Evolutionary conservation across 2,113 vertebrate genomes (phyloP), one percentile per base, ranked within the genome.

Genomic region (Otolemur garnettii): DNA sequence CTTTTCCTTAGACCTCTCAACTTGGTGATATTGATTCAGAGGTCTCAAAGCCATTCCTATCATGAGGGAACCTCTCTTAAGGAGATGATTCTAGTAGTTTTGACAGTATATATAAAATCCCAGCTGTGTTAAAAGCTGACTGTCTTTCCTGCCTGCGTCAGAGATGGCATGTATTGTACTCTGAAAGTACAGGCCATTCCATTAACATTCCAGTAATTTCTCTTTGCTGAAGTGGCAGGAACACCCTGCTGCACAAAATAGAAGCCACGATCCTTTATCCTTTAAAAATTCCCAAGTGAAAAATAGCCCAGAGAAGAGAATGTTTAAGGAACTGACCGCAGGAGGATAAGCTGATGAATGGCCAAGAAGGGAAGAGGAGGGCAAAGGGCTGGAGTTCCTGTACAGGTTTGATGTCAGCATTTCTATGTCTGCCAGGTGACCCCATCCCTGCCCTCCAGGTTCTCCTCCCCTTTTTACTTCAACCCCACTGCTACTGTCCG

Each of bases 1-100:
- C 33, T 93, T 84, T 59, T 91, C 57, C 68, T 96, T 84, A 62
- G 33, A 84, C 28, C 7, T 88, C 35, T 87, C 26, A 42, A 93
- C n/a, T 79, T 50, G 13, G 53, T 60, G 28, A 80, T 75, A 75
- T 33, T 68, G 66, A 79, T 86, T 85, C 64, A 84, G 66, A 38
- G 24, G 50, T 57, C 55, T 6, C 19, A 7, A 3, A 75, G 69
- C 66, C 81, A 72, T 22, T 55, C 90, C 38, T 78, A 78, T 69
- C 22, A 8, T 62, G 50, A 69, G 33, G 69, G 59, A 21, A 57
- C 17, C n/a, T 57, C 57, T 64, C n/a, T 38, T 81, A 62, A 60
- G 24, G 38, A 53, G 53, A 79, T 50, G 92, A 82, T 75, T 77
- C 50, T 84, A 45, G 21, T 64, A 57, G 26, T 59, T 66, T 80